Percentiles rank a stretch among this genome's conserved stretches.
Evolutionary conservation across 2,888 invertebrate genomes (phyloP).

Genomic region (Brachyopa scutellaris): DNA sequence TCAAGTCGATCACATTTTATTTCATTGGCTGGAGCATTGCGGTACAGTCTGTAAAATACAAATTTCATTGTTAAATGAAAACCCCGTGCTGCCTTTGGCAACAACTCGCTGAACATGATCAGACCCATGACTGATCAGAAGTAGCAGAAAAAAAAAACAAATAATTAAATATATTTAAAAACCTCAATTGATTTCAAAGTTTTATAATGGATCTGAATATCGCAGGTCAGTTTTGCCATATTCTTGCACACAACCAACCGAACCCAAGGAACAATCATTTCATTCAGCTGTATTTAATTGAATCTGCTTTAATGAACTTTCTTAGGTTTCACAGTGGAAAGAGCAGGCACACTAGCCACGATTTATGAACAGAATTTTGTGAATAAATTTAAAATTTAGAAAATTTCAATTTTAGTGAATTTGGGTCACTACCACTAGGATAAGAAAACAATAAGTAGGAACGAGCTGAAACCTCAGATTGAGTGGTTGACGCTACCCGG

Average conservation of each 20-base stretch:
- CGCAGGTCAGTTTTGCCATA: constrained; percentile 34
- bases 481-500: no score
- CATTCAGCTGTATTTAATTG: constrained; percentile 2
- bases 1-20: no score
- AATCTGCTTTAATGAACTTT: constrained; percentile 11
- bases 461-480: no score
- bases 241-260: background rate
- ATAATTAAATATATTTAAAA: constrained; percentile 16
- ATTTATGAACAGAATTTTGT: no score
- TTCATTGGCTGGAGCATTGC: no score
- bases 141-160: no score
- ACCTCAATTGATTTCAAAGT: constrained; percentile 23
- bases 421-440: no score
- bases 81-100: constrained; percentile 3
- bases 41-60: no score
- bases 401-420: no score
- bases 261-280: background rate
- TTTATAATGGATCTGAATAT: constrained; percentile 6
- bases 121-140: constrained; percentile 5
- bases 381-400: no score
- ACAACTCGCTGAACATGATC: background rate
- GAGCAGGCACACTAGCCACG: background rate
- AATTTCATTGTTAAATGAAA: background rate
- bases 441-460: no score
- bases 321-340: background rate